phyloP scores from a whole-genome alignment of 1,140 invertebrate genomes.

The Ceratosolen fusciceps region DNA sequence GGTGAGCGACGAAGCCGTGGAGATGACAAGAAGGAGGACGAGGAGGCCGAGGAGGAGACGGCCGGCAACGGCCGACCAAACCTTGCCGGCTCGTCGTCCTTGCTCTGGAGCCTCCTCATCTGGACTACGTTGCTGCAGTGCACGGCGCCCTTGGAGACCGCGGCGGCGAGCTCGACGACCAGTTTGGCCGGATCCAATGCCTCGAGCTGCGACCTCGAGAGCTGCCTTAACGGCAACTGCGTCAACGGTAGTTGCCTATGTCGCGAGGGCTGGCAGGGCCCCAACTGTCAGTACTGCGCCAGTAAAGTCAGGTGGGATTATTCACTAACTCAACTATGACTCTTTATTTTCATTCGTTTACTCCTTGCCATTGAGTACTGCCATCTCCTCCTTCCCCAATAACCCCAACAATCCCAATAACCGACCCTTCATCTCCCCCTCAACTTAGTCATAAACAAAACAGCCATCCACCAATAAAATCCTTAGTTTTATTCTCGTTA shows the following conservation, averaged over 20 bases:
- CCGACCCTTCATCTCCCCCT: no score
- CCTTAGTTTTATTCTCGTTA: no score
- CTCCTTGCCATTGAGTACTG: no score
- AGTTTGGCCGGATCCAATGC: constrained; percentile 8
- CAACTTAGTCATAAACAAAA: no score
- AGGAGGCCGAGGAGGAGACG: constrained; percentile 14
- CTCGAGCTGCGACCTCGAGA: constrained; percentile 51
- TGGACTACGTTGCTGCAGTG: constrained; percentile 53
- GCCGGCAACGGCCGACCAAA: constrained; percentile 36
- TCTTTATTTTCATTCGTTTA: neutral
- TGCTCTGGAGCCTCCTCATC: constrained; percentile 49
- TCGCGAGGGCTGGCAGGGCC: constrained; percentile 90
- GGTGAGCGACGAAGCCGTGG: constrained; percentile 71
- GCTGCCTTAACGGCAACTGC: constrained; percentile 83
- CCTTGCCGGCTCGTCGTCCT: constrained; percentile 48
- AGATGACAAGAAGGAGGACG: constrained; percentile 52
- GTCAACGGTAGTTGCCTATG: constrained; percentile 89
- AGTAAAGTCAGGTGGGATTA: constrained; percentile 88
- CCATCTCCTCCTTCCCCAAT: no score
- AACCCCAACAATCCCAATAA: no score
- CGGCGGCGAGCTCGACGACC: constrained; percentile 53
- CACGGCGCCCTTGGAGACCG: constrained; percentile 46
- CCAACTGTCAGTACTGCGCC: constrained; percentile 89
- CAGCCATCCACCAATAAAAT: no score
- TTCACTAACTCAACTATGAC: no score